Percentiles rank a stretch among this genome's conserved stretches.
Conservation (phyloP, 2,113 vertebrate species). For the Catharus fuscescens region DNA sequence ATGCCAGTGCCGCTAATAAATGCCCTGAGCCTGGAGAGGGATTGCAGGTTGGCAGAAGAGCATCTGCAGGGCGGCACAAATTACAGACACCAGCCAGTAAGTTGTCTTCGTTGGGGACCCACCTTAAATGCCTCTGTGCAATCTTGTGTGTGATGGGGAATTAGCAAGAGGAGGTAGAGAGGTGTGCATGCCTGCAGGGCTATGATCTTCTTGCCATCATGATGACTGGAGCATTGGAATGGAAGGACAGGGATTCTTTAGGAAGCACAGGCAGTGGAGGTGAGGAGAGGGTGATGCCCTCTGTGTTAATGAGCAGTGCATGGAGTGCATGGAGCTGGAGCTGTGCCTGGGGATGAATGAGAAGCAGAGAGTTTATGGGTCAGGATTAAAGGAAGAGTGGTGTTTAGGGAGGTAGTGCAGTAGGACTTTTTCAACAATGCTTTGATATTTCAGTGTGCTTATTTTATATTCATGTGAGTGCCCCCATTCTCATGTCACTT, state of each 20-base stretch:
- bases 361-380: background rate
- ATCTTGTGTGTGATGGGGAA: no score
- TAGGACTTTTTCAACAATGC: background rate
- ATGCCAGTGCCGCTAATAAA: background rate
- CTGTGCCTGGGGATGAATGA: background rate
- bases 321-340: background rate
- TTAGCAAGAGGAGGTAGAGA: background rate
- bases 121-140: background rate
- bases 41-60: background rate
- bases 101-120: rapidly evolving
- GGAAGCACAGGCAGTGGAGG: background rate
- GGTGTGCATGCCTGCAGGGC: background rate
- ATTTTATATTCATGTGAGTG: background rate
- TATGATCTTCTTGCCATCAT: background rate
- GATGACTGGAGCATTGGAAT: background rate
- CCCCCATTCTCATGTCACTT: background rate
- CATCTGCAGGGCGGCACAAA: background rate
- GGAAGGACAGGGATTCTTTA: background rate
- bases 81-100: background rate
- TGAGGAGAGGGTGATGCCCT: background rate
- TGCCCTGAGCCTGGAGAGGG: background rate
- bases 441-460: background rate
- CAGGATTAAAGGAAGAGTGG: background rate
- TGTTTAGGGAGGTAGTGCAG: background rate
- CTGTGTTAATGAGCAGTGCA: background rate